Conservation (phyloP, 92 coral and sea anemone species). For the Metridium senile region DNA sequence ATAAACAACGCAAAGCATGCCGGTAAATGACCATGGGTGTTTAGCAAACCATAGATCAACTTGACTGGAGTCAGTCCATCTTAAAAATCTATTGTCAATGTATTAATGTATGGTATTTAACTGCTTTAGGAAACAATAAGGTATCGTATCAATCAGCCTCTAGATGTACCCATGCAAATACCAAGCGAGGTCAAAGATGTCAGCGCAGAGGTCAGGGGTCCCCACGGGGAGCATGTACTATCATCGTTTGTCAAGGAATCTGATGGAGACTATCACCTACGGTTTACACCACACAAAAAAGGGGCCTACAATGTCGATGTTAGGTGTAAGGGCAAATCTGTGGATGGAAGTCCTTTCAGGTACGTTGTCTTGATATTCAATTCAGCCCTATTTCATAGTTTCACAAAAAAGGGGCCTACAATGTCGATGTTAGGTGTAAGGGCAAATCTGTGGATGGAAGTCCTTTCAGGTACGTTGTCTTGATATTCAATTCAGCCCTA, state of each 20-base stretch:
- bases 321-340: constrained; percentile 59
- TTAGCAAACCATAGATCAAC: too few relatives aligned
- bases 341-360: constrained; percentile 77
- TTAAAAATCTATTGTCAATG: too few relatives aligned
- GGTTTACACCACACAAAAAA: constrained; percentile 63
- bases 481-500: background rate
- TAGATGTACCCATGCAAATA: constrained; percentile 89
- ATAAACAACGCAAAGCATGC: too few relatives aligned
- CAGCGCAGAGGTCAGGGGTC: constrained; percentile 72
- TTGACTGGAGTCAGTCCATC: too few relatives aligned
- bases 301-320: constrained; percentile 73
- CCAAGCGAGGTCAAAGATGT: constrained; percentile 74
- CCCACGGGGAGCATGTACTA: constrained; percentile 62
- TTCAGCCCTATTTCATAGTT: too few relatives aligned
- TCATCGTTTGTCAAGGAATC: constrained; percentile 67
- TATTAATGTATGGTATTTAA: background rate
- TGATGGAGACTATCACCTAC: constrained; percentile 70
- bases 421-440: constrained; percentile 61
- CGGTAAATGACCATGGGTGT: too few relatives aligned
- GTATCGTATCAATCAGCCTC: constrained; percentile 69
- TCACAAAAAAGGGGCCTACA: constrained; percentile 62
- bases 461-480: constrained; percentile 53
- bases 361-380: background rate
- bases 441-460: constrained; percentile 75
- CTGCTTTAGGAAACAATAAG: constrained; percentile 7